Evolutionary conservation across 2,797 vertebrate species (phyloP).

Genomic region (Adrianichthys oophorus): DNA sequence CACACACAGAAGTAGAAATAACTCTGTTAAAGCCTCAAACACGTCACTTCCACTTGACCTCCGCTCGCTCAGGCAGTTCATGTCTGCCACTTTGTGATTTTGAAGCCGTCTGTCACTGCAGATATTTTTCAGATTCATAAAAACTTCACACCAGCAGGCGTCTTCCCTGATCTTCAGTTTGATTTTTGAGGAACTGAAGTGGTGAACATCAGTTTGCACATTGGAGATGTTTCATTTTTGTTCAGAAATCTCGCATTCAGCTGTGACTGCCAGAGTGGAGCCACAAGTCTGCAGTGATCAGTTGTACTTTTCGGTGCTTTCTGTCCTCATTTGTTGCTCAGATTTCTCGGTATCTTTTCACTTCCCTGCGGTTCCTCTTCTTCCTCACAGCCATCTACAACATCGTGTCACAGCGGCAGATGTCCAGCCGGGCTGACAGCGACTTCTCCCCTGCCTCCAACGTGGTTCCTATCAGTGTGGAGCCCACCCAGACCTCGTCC

Average conservation of each 20-base stretch:
- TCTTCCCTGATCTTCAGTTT: too few relatives aligned
- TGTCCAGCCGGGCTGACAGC: constrained; percentile 74
- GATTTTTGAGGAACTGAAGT: too few relatives aligned
- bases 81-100: too few relatives aligned
- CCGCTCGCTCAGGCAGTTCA: too few relatives aligned
- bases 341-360: constrained; percentile 7
- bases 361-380: constrained; percentile 46
- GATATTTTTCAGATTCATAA: constrained; percentile 43
- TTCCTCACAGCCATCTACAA: constrained; percentile 83
- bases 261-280: constrained; percentile 11
- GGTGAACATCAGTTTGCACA: too few relatives aligned
- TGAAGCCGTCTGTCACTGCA: constrained; percentile 6
- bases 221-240: too few relatives aligned
- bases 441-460: constrained; percentile 83
- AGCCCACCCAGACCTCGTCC: constrained; percentile 79
- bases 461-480: constrained; percentile 87
- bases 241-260: too few relatives aligned
- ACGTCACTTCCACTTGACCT: too few relatives aligned
- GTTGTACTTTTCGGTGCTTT: constrained; percentile 24
- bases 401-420: constrained; percentile 88
- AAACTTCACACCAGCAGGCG: constrained; percentile 32
- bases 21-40: too few relatives aligned
- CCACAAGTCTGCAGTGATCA: constrained; percentile 57
- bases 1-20: too few relatives aligned
- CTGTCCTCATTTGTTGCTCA: too few relatives aligned